Evolutionary conservation across 2,888 invertebrate genomes (phyloP).

Genomic region (Iselma pallidipennis): DNA sequence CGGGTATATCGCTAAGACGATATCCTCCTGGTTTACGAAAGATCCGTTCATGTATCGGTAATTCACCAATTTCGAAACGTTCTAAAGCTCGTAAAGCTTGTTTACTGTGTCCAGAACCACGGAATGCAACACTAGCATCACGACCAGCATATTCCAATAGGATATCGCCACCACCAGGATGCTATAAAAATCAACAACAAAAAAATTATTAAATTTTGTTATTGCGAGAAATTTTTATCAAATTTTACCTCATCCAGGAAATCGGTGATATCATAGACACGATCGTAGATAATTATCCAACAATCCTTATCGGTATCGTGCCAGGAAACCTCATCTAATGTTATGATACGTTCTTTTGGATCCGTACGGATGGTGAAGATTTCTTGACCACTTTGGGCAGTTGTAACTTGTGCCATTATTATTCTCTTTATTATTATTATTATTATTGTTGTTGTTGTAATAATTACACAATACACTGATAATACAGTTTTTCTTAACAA

Average conservation of each 20-base stretch:
- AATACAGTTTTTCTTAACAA: too few species aligned
- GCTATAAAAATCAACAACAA: constrained; percentile 60
- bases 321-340: constrained; percentile 74
- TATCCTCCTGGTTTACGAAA: constrained; percentile 68
- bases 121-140: constrained; percentile 82
- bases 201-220: constrained; percentile 20
- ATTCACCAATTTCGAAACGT: constrained; percentile 74
- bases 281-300: constrained; percentile 87
- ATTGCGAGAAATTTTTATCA: not conserved
- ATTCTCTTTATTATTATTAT: too few species aligned
- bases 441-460: too few species aligned
- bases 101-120: constrained; percentile 76
- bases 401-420: not conserved
- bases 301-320: constrained; percentile 76
- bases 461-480: not conserved
- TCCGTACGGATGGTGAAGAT: not conserved
- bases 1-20: constrained; percentile 62
- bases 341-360: constrained; percentile 59
- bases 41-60: constrained; percentile 74
- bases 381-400: not conserved
- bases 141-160: constrained; percentile 83
- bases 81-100: constrained; percentile 67
- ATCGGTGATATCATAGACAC: constrained; percentile 79
- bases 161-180: constrained; percentile 83
- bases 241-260: constrained; percentile 69